phyloP scores from a whole-genome alignment of 2,888 invertebrate species.

The Xanthorhoe spadicearia region DNA sequence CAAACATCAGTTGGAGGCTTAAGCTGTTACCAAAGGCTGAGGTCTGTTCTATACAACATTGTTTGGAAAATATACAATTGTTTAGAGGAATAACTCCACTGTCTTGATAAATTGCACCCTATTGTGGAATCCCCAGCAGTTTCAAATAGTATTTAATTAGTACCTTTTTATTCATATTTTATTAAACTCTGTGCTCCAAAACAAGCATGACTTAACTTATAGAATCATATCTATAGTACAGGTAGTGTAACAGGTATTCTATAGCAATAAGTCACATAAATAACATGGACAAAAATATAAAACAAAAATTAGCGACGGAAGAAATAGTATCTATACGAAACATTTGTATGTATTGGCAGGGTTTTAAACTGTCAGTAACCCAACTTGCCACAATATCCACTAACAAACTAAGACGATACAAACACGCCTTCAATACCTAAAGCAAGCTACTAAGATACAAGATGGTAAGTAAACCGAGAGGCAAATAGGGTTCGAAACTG shows the following conservation, averaged over 20 bases:
- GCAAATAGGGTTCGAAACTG: constrained; percentile 14
- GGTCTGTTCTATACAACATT: constrained; percentile 24
- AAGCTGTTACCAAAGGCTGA: constrained; percentile 39
- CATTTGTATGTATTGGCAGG: too few relatives aligned
- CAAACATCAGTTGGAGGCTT: constrained; percentile 49
- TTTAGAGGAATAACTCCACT: not conserved
- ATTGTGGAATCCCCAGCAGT: too few relatives aligned
- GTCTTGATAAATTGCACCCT: not conserved
- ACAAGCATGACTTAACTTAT: not conserved
- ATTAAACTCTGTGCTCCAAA: not conserved
- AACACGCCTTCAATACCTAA: constrained; percentile 15
- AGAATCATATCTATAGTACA: not conserved
- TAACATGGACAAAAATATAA: too few relatives aligned
- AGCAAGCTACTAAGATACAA: constrained; percentile 23
- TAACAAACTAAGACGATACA: constrained; percentile 6
- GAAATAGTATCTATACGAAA: constrained; percentile 6
- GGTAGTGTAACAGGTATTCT: not conserved
- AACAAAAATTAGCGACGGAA: not conserved
- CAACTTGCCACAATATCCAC: not conserved
- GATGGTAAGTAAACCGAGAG: constrained; percentile 15
- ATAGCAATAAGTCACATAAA: not conserved
- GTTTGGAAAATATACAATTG: not conserved
- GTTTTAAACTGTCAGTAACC: not conserved
- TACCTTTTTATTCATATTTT: too few relatives aligned
- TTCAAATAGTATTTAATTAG: too few relatives aligned